Evolutionary conservation across 2,888 invertebrate species (phyloP).

Genomic region (Physocephala rufipes): DNA sequence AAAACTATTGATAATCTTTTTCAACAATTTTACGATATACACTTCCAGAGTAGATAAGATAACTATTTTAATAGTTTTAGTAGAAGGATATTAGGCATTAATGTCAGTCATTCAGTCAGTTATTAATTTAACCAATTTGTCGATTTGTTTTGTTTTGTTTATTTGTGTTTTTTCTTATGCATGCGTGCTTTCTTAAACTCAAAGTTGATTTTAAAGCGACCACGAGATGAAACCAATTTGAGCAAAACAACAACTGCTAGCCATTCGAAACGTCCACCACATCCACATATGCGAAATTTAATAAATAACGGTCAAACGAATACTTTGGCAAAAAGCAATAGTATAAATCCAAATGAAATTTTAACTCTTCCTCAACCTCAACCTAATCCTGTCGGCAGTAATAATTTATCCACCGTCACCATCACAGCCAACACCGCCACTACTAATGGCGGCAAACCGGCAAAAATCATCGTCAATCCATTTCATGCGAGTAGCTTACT

Average conservation of each 20-base stretch:
- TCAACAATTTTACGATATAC: no score
- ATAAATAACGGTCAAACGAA: constrained; percentile 26
- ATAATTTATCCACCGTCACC: constrained; percentile 10
- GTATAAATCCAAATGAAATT: constrained; percentile 25
- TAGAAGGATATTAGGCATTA: no score
- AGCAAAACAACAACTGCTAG: constrained; percentile 45
- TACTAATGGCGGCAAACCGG: constrained; percentile 43
- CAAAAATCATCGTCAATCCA: constrained; percentile 62
- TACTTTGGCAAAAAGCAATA: constrained; percentile 34
- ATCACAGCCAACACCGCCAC: constrained; percentile 5
- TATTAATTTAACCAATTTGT: constrained; percentile 8
- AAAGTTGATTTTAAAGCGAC: constrained; percentile 64
- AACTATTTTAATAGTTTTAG: no score
- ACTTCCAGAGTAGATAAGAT: no score
- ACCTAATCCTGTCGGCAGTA: constrained; percentile 26
- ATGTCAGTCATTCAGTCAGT: constrained; percentile 17
- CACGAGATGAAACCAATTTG: constrained; percentile 55
- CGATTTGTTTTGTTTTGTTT: constrained; percentile 40
- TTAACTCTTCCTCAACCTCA: neutral
- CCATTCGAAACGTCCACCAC: constrained; percentile 44
- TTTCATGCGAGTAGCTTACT: constrained; percentile 64
- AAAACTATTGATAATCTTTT: no score
- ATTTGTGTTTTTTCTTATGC: constrained; percentile 16
- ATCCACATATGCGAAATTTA: constrained; percentile 33
- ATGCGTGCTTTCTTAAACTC: constrained; percentile 49